Evolutionary conservation across 2,888 invertebrate genomes (phyloP).

Genomic region (Heliconius aoede): DNA sequence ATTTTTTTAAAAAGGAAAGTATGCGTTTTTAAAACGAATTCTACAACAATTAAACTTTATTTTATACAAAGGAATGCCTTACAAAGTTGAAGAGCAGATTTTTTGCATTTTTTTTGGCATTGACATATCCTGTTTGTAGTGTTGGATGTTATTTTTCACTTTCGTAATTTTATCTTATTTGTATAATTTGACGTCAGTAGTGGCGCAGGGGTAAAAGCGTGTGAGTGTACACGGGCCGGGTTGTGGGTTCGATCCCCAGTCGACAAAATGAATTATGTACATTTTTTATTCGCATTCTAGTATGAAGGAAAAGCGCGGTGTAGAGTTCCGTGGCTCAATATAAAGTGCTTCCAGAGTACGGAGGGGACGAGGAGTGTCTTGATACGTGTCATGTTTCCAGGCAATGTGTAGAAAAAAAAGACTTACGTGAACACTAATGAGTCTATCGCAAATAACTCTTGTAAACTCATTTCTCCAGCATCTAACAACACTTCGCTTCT

Average conservation of each 20-base stretch:
- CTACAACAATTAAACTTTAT: neutral
- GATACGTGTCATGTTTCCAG: no score
- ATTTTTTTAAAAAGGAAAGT: neutral
- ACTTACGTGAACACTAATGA: constrained; percentile 85
- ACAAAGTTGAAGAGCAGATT: neutral
- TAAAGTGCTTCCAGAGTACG: no score
- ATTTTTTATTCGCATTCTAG: no score
- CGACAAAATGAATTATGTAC: neutral
- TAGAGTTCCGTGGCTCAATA: no score
- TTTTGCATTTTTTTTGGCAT: neutral
- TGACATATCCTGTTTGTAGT: neutral
- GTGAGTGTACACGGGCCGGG: neutral
- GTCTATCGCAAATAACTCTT: constrained; percentile 93
- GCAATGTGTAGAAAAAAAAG: no score
- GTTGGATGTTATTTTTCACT: neutral
- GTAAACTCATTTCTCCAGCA: constrained; percentile 96
- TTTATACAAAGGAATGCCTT: neutral
- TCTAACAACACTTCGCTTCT: constrained; percentile 88
- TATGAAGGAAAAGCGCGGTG: no score
- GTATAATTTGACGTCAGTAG: no score
- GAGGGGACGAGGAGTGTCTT: neutral
- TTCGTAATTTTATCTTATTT: neutral
- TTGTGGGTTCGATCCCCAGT: neutral
- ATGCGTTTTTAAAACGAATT: neutral
- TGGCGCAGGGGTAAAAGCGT: no score